A percentile compares a stretch with the other conserved stretches of the same genome.
These are phyloP conservation scores for Silurus glanis DNA, from an alignment of 2,113 vertebrate genomes.

Conservation along the genomic window DNA sequence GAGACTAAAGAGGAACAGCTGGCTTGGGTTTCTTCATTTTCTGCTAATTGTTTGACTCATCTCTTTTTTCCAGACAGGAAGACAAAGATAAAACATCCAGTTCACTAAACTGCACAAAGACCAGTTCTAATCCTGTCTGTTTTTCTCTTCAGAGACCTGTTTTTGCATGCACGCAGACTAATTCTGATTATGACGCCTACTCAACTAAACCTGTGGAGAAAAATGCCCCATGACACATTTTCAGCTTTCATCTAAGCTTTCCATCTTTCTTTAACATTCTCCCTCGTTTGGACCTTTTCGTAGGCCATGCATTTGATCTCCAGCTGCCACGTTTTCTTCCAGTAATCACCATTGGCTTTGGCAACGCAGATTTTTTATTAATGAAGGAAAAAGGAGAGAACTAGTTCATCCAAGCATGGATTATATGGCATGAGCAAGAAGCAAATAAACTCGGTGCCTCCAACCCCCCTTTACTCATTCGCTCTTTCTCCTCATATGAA, in stretches of 20 bases:
- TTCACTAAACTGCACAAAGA: slow-evolving; percentile 59
- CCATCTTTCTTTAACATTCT: slow-evolving; percentile 2
- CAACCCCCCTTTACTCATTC: slow-evolving; percentile 49
- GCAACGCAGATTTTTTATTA: slow-evolving; percentile 31
- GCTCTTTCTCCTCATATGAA: slow-evolving; percentile 47
- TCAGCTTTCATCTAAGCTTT: neutral
- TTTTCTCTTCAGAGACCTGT: slow-evolving; percentile 56
- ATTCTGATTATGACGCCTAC: slow-evolving; percentile 34
- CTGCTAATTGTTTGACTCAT: slow-evolving; percentile 59
- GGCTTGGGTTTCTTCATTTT: slow-evolving; percentile 21
- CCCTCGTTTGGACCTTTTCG: neutral
- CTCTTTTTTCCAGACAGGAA: slow-evolving; percentile 62
- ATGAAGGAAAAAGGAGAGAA: slow-evolving; percentile 45
- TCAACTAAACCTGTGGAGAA: neutral
- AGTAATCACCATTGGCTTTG: slow-evolving; percentile 11
- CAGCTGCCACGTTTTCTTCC: slow-evolving; percentile 24
- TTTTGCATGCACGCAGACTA: slow-evolving; percentile 37
- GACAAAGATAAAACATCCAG: slow-evolving; percentile 60
- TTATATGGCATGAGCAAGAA: slow-evolving; percentile 68
- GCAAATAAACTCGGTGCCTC: slow-evolving; percentile 52
- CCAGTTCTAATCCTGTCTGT: slow-evolving; percentile 47
- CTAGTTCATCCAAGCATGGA: slow-evolving; percentile 44
- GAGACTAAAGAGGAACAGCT: slow-evolving; percentile 28
- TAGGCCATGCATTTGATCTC: neutral
- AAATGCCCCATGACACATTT: neutral